Percentiles rank a stretch among this genome's conserved stretches.
phyloP scores from a whole-genome alignment of 2,113 vertebrate species.

The Bettongia penicillata region DNA sequence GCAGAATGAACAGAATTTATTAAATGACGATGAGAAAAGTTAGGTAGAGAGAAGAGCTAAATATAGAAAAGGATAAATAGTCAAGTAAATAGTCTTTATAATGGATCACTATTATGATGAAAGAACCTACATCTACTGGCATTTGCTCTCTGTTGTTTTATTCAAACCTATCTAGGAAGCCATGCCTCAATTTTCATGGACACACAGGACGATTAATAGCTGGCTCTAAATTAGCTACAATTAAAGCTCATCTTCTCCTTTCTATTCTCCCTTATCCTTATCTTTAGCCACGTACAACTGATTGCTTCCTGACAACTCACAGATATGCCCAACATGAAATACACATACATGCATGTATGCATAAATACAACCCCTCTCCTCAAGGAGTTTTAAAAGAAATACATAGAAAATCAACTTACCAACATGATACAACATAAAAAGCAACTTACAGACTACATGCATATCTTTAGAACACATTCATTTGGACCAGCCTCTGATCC shows the following conservation, averaged over 20 bases:
- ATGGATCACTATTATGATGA: not conserved
- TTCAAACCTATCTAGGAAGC: rapidly evolving
- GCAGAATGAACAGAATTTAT: not conserved
- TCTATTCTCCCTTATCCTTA: too few relatives aligned
- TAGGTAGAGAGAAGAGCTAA: not conserved
- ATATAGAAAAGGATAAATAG: not conserved
- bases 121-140: not conserved
- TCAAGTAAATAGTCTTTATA: not conserved
- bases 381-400: not conserved
- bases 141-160: not conserved
- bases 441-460: not conserved
- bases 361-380: not conserved
- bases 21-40: not conserved
- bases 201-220: not conserved
- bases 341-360: not conserved
- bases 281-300: not conserved
- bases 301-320: not conserved
- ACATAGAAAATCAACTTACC: not conserved
- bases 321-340: not conserved
- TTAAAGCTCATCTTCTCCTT: not conserved
- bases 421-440: not conserved
- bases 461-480: not conserved
- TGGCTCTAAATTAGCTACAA: not conserved
- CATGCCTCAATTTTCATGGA: not conserved
- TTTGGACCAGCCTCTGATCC: not conserved